Evolutionary conservation across 2,888 invertebrate species (phyloP).

Genomic region (Thumatha senex): DNA sequence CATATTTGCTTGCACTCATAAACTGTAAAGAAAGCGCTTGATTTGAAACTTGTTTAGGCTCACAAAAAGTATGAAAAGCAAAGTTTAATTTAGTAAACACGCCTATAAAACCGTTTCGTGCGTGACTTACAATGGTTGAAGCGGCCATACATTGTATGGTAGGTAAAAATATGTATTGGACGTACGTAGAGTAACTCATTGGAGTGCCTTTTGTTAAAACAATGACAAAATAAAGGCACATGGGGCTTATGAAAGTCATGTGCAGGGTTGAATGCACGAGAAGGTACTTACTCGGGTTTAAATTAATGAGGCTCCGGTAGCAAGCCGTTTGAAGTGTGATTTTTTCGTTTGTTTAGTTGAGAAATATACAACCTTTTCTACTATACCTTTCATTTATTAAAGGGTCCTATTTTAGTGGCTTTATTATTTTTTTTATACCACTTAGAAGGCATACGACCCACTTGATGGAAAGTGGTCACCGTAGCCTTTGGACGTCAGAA

Average conservation of each 20-base stretch:
- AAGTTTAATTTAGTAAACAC: conserved; percentile 44
- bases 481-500: too few species aligned
- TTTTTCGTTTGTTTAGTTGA: not conserved
- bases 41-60: conserved; percentile 22
- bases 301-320: conserved; percentile 15
- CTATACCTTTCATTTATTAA: not conserved
- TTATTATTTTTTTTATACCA: too few species aligned
- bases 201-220: conserved; percentile 31
- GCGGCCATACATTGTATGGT: conserved; percentile 41
- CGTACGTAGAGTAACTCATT: conserved; percentile 29
- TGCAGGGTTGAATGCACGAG: conserved; percentile 31
- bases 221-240: conserved; percentile 33
- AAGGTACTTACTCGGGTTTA: conserved; percentile 11
- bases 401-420: not conserved
- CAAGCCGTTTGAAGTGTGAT: conserved; percentile 1
- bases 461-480: too few species aligned
- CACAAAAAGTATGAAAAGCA: conserved; percentile 37
- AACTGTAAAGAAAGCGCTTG: conserved; percentile 32
- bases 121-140: conserved; percentile 41
- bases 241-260: conserved; percentile 12
- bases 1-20: conserved; percentile 25
- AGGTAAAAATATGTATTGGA: conserved; percentile 29
- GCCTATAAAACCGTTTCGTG: conserved; percentile 41
- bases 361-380: conserved; percentile 2
- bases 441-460: too few species aligned